Conservation (phyloP, 2,113 vertebrate genomes). For the Elachura formosa region DNA sequence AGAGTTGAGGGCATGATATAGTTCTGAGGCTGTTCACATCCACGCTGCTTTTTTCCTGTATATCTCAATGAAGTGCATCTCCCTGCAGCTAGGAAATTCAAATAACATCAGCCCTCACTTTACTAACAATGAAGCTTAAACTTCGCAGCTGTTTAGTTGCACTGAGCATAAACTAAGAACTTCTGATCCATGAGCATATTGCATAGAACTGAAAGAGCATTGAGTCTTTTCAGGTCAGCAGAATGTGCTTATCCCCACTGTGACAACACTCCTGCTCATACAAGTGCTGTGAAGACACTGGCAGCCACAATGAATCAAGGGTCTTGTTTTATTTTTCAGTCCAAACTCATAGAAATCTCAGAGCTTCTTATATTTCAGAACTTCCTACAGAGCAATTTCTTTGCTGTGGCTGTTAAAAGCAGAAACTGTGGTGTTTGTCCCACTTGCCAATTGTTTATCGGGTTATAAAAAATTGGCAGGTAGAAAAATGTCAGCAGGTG, state of each 20-base stretch:
- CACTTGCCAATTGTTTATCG: slow-evolving; percentile 27
- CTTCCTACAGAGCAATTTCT: neutral
- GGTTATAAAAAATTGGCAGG: slow-evolving; percentile 30
- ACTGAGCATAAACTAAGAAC: neutral
- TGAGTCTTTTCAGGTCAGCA: neutral
- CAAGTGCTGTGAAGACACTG: neutral
- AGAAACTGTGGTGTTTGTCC: neutral
- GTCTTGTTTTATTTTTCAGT: neutral
- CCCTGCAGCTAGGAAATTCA: neutral
- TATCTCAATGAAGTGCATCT: neutral
- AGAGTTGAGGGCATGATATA: rapidly evolving
- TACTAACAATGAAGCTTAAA: neutral
- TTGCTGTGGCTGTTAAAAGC: neutral
- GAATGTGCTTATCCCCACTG: neutral
- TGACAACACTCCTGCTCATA: neutral
- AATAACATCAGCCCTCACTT: neutral
- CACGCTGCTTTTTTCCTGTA: neutral
- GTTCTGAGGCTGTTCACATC: neutral
- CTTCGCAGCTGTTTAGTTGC: neutral
- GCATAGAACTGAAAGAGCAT: neutral
- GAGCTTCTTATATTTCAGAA: neutral
- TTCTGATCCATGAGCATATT: neutral
- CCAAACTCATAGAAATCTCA: neutral
- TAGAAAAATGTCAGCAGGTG: slow-evolving; percentile 15
- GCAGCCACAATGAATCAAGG: neutral